Percentiles rank a stretch among this genome's conserved stretches.
These are phyloP conservation scores for Suncus etruscus DNA, from an alignment of 2,113 vertebrate species.

Conservation along the genomic window DNA sequence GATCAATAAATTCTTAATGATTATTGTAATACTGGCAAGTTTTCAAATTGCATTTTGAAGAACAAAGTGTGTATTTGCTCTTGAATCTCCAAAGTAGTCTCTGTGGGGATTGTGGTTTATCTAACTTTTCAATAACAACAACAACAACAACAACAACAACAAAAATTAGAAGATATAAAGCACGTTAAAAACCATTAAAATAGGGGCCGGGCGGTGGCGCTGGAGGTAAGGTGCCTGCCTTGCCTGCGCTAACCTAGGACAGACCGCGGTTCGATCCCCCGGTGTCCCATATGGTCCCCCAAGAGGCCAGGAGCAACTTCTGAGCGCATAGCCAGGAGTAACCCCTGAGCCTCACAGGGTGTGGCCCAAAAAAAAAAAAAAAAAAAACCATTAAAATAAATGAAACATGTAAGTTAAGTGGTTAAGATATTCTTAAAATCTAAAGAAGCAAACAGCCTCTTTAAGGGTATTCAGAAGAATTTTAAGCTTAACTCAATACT, in stretches of 20 bases:
- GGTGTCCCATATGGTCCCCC: too few species aligned
- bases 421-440: too few species aligned
- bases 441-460: constrained; percentile 1
- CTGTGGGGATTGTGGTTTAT: neutral
- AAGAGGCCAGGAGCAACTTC: too few species aligned
- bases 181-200: neutral
- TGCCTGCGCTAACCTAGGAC: too few species aligned
- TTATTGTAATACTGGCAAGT: neutral
- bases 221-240: too few species aligned
- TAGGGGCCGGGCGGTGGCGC: too few species aligned
- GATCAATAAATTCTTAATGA: neutral
- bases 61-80: constrained; percentile 2
- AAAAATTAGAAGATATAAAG: neutral
- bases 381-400: neutral
- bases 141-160: too few species aligned
- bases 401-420: neutral
- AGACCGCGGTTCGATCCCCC: too few species aligned
- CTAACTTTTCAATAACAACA: neutral
- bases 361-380: too few species aligned
- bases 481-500: neutral
- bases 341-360: too few species aligned
- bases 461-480: neutral
- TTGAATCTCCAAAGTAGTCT: neutral
- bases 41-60: constrained; percentile 5
- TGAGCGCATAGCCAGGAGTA: too few species aligned